Evolutionary conservation across 2,113 vertebrate species (phyloP), one percentile per base, ranked within the genome.

Genomic region (Stegastes partitus): DNA sequence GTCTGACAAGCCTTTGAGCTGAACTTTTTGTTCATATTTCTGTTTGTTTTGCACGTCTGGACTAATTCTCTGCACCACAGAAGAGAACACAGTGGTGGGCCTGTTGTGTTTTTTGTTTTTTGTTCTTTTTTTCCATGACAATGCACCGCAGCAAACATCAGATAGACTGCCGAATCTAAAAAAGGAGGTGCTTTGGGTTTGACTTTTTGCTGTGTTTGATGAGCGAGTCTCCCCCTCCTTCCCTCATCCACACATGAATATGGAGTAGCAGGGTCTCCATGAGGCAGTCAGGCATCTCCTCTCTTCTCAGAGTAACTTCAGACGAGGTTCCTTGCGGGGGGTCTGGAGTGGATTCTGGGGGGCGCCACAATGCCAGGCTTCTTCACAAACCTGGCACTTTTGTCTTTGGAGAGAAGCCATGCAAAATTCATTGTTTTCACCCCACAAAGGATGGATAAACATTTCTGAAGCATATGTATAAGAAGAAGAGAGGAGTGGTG

Each of bases 351-450:
- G 59, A 74, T 88, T 91, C 79, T 85, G 77, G 85, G 69, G 84
- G 81, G 71, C 83, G 83, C 72, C 55, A 58, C 62, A 56, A 62
- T 74, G 69, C 87, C 87, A 79, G 63, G 57, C 54, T 74, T 18
- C 79, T 70, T 85, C 77, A 68, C 68, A 88, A 79, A 81, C 74
- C 61, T 79, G 78, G 67, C 75, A 75, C 82, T 90, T 92, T 86
- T 85, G 87, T 86, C 83, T 92, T 90, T 88, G 55, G 70, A 82
- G 70, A 77, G 44, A 85, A 80, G 71, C 66, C 65, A 87, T 92
- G 77, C 84, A 90, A 91, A 90, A 93, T 93, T 87, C 73, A 91
- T 91, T 86, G 74, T 68, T 84, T 86, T 83, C 59, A 78, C 70
- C 54, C 83, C 18, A 49, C 61, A 47, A 69, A 63, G 23, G 8